Evolutionary conservation across 2,888 invertebrate genomes (phyloP), one percentile per base, ranked within the genome.

Genomic region (Myopa tessellatipennis): DNA sequence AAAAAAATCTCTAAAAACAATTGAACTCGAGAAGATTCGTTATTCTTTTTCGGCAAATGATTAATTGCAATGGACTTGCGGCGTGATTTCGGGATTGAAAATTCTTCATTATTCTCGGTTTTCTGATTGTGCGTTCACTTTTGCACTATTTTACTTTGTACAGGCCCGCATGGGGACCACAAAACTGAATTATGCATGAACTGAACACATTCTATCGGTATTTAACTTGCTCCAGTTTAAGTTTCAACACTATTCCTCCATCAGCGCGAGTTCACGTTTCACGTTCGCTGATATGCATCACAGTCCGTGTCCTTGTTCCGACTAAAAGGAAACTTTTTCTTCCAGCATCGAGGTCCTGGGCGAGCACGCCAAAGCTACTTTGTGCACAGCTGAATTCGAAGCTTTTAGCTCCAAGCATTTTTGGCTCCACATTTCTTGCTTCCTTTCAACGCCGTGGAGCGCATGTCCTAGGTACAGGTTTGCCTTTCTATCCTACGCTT

Each of bases 231-330:
- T 70, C 26, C 36, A 70, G 40, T 40, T 70, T 52, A 55, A 70
- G n/a, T 40, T 69, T 45, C 45, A n/a, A 69, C 16, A 69, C 26
- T 63, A 34, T 36, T 50, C 16, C 34, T 70, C 52, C 65, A 65
- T 67, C 55, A 69, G 69, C 73, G 73, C 79, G 79, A 63, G 67
- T 80, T 52, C n/a, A 12, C 69, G 75, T 58, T 26, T 34, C 58
- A 38, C 68, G 69, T 40, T 69, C 26, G 60, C 58, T 45, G 60
- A 80, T 81, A 82, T 83, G 85, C 83, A 85, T 83, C 84, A 85
- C 86, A 85, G 83, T 84, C 85, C 86, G 86, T 87, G 88, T 87
- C 88, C 88, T 88, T 87, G 86, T 87, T 88, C 82, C 84, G 87
- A 88, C 88, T 88, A 85, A 87, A 83, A 85, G 82, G 82, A 84